Base-by-base conservation (phyloP, 2,113 vertebrate genomes). In the Epinephelus cyanopodus region DNA sequence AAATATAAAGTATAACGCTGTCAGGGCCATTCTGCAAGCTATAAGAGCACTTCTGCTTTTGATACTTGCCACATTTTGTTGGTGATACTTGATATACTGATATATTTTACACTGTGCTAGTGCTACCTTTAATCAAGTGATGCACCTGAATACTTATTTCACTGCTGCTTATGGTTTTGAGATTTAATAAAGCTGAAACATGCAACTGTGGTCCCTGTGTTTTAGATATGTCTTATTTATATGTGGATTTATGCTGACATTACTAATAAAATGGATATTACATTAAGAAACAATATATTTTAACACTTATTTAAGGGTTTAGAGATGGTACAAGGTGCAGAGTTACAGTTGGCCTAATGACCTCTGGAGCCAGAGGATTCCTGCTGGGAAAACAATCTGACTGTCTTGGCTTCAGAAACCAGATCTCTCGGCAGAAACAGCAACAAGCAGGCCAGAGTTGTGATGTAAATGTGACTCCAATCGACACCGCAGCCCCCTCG, bases 391-490 rank as follows among this genome's bases (percentile, higher is more conserved):
- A 81, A 78, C 70, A 47, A n/a, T 21, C 52, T 10, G 45, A n/a
- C 37, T 3, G 61, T 72, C 74, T 50, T 50, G n/a, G 10, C 6
- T 57, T 75, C 79, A 87, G 84, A 90, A 78, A 87, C 64, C 62
- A 69, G 80, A 85, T 53, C 85, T 62, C 79, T 37, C 78, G 21
- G 65, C 65, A 81, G 79, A 83, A 83, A 77, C 82, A 66, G 50
- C 64, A 57, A 37, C 82, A 68, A 71, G 47, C 47, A 15, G 48
- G 9, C 17, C 6, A 3, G 61, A 67, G n/a, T 87, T 91, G 90
- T 91, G 72, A 93, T 92, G 94, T 53, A 87, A 93, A 91, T 90
- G 15, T n/a, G 53, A 42, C 66, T 67, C 88, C 81, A 70, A 66
- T 90, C 84, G 80, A 92, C 90, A 80, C 84, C 14, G 39, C 23